Evolutionary conservation across 2,797 vertebrate genomes (phyloP).

Genomic region (Pseudochromis fuscus): DNA sequence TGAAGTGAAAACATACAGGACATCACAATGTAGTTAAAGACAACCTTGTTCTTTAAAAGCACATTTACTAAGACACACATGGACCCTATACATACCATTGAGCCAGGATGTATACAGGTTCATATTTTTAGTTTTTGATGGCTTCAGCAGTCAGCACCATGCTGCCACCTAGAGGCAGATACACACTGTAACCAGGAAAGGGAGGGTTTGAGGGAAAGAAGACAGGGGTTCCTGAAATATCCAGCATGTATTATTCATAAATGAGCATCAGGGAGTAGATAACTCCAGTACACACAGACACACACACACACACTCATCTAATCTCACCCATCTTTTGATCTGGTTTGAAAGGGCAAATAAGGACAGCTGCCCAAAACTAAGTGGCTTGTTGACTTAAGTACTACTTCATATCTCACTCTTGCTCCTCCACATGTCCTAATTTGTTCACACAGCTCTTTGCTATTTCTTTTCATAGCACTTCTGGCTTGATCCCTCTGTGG

Average conservation of each 20-base stretch:
- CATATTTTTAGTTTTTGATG: conserved; percentile 20
- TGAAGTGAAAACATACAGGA: not conserved
- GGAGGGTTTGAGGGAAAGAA: conserved; percentile 48
- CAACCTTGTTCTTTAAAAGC: not conserved
- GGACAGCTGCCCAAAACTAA: conserved; percentile 61
- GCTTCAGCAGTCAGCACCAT: conserved; percentile 49
- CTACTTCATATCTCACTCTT: conserved; percentile 27
- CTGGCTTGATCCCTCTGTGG: conserved; percentile 6
- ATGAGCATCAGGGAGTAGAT: conserved; percentile 71
- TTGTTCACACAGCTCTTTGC: conserved; percentile 28
- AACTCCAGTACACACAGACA: conserved; percentile 52
- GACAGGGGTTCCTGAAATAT: conserved; percentile 73
- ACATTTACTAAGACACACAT: not conserved
- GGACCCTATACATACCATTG: not conserved
- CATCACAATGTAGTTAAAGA: not conserved
- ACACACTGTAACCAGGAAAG: conserved; percentile 38
- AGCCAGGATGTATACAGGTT: conserved; percentile 16
- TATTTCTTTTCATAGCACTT: conserved; percentile 11
- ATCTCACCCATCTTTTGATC: conserved; percentile 61
- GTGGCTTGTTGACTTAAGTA: conserved; percentile 56
- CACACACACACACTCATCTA: conserved; percentile 40
- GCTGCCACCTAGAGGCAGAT: conserved; percentile 81
- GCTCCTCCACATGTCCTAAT: conserved; percentile 33
- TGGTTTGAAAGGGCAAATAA: conserved; percentile 65
- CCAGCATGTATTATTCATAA: conserved; percentile 80